Conservation (phyloP, 2,113 vertebrate genomes). For the Bos indicus region DNA sequence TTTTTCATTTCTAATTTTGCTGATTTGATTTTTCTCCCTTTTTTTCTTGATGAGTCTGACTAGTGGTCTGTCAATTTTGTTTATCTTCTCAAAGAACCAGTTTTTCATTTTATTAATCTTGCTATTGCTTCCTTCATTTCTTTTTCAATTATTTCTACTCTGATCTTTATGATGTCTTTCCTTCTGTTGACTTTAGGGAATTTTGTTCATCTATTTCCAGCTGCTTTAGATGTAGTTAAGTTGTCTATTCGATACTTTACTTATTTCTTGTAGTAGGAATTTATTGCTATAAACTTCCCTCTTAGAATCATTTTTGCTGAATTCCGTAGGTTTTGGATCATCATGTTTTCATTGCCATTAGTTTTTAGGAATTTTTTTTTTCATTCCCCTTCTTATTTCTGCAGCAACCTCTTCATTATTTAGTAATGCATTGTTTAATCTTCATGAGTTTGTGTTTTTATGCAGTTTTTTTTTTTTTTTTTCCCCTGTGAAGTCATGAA, state of each 20-base stretch:
- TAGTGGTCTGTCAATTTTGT: neutral
- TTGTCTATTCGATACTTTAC: neutral
- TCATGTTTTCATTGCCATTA: neutral
- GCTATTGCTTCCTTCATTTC: neutral
- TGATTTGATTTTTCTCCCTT: neutral
- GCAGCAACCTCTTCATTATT: neutral
- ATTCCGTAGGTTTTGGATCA: neutral
- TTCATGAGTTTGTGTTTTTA: neutral
- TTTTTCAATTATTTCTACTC: neutral
- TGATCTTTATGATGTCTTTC: neutral
- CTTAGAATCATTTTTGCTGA: too few relatives aligned
- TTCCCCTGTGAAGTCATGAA: too few relatives aligned
- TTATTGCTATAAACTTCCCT: neutral
- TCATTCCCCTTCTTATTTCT: neutral
- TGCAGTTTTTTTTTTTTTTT: rapidly evolving
- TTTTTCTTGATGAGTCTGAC: neutral
- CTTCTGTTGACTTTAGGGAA: neutral
- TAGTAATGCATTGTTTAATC: neutral
- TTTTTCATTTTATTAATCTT: neutral
- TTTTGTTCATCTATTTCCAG: neutral
- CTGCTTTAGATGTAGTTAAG: neutral
- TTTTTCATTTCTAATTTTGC: neutral
- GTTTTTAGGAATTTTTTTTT: neutral
- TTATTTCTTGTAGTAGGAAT: neutral
- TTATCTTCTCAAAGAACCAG: neutral